A percentile compares a stretch with the other conserved stretches of the same genome.
Evolutionary conservation across 2,888 invertebrate species (phyloP).

Genomic region (Athrips mouffetella): DNA sequence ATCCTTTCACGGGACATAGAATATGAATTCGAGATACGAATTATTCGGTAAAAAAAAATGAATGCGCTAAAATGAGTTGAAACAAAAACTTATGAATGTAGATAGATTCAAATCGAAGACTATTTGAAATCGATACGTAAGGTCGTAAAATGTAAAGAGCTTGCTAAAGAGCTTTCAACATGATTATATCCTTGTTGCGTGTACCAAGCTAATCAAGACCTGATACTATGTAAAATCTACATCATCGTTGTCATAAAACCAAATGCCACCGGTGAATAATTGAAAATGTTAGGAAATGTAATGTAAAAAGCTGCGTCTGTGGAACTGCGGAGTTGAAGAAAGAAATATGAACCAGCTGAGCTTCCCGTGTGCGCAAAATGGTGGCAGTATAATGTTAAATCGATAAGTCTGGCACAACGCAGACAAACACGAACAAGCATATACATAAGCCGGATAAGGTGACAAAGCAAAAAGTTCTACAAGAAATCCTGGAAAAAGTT

Average conservation of each 20-base stretch:
- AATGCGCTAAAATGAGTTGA: too few relatives aligned
- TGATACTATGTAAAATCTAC: conserved; percentile 8
- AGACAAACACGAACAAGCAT: conserved; percentile 21
- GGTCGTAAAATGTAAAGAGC: conserved; percentile 19
- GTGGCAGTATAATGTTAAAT: conserved; percentile 59
- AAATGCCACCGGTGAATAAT: too few relatives aligned
- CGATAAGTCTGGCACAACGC: conserved; percentile 44
- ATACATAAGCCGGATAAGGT: background rate
- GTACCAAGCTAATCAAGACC: conserved; percentile 35
- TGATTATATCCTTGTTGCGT: conserved; percentile 46
- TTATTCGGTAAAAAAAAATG: too few relatives aligned
- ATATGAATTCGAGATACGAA: too few relatives aligned
- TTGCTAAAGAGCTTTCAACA: conserved; percentile 31
- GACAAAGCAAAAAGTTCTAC: background rate
- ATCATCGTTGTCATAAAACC: conserved; percentile 3
- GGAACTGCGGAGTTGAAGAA: too few relatives aligned
- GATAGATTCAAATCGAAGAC: background rate
- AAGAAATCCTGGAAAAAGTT: too few relatives aligned
- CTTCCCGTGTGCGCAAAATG: conserved; percentile 43
- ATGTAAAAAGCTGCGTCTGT: too few relatives aligned
- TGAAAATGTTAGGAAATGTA: too few relatives aligned
- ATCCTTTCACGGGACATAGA: too few relatives aligned
- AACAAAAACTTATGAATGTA: background rate
- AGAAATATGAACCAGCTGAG: background rate
- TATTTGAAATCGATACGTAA: too few relatives aligned